phyloP scores from a whole-genome alignment of 2,888 invertebrate genomes.

The Megaustenia siamemsis region DNA sequence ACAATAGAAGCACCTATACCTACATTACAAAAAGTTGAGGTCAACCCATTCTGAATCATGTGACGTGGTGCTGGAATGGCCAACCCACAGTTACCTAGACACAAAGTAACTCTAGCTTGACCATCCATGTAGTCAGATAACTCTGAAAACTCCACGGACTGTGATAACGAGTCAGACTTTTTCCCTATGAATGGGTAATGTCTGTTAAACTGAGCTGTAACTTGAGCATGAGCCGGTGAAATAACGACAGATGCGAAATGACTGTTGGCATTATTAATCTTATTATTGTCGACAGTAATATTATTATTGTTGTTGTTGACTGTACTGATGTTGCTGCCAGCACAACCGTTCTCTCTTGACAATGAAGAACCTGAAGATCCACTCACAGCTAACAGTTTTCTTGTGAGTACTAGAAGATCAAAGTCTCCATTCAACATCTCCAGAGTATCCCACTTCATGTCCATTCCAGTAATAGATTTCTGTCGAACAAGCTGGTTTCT shows the following conservation, averaged over 20 bases:
- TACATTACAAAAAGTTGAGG: constrained; percentile 61
- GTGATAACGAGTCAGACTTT: constrained; percentile 52
- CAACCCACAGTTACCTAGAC: constrained; percentile 43
- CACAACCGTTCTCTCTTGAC: background rate
- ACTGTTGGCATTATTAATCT: background rate
- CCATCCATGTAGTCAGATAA: constrained; percentile 60
- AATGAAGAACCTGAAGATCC: constrained; percentile 13
- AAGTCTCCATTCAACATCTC: constrained; percentile 48
- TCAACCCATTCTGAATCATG: constrained; percentile 69
- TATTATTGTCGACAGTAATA: background rate
- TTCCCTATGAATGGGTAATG: constrained; percentile 25
- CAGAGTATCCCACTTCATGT: constrained; percentile 41
- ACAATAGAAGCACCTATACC: constrained; percentile 55
- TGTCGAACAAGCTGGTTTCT: constrained; percentile 39
- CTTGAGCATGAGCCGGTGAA: constrained; percentile 18
- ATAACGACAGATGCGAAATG: constrained; percentile 21
- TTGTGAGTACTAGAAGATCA: constrained; percentile 32
- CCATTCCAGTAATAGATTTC: constrained; percentile 42
- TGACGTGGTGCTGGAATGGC: constrained; percentile 54
- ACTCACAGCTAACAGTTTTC: constrained; percentile 48
- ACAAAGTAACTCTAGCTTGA: constrained; percentile 30
- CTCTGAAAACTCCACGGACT: constrained; percentile 60
- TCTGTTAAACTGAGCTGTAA: constrained; percentile 53
- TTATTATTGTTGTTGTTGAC: constrained; percentile 26
- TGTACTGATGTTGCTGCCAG: constrained; percentile 27